These are phyloP conservation scores for Siniperca chuatsi DNA, from an alignment of 2,113 vertebrate genomes.

Conservation along the genomic window DNA sequence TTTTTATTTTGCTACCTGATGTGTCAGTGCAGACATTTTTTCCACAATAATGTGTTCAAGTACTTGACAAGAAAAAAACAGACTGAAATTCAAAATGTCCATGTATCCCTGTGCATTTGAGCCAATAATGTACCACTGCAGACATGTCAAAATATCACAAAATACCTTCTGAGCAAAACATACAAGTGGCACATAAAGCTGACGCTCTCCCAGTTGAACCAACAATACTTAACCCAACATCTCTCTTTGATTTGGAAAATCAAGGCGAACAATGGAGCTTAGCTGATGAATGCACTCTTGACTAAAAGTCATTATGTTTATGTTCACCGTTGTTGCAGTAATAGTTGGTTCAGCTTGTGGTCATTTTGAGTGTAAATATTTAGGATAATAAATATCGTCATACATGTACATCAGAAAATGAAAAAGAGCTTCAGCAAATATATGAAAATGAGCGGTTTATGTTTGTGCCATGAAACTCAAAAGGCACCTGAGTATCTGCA, in stretches of 20 bases:
- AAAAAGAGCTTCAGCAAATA: background rate
- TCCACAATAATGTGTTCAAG: background rate
- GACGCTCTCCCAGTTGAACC: background rate
- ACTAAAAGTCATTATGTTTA: background rate
- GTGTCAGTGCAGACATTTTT: background rate
- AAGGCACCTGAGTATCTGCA: conserved; percentile 12
- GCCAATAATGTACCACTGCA: background rate
- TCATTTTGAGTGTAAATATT: background rate
- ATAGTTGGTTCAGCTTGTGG: background rate
- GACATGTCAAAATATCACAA: background rate
- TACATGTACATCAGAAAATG: background rate
- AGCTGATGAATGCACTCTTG: background rate
- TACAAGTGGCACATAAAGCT: background rate
- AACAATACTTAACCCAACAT: background rate
- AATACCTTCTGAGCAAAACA: background rate
- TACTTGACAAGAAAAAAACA: background rate
- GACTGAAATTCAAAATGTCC: conserved; percentile 28
- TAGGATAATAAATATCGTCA: background rate
- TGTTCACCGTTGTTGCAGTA: background rate
- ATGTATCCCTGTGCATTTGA: background rate
- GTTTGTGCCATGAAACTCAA: background rate
- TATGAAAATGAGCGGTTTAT: background rate
- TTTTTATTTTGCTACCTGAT: background rate
- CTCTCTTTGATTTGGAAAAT: conserved; percentile 6
- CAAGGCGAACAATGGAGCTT: background rate